phyloP scores from a whole-genome alignment of 1,140 invertebrate genomes.

The Acarapis woodi region DNA sequence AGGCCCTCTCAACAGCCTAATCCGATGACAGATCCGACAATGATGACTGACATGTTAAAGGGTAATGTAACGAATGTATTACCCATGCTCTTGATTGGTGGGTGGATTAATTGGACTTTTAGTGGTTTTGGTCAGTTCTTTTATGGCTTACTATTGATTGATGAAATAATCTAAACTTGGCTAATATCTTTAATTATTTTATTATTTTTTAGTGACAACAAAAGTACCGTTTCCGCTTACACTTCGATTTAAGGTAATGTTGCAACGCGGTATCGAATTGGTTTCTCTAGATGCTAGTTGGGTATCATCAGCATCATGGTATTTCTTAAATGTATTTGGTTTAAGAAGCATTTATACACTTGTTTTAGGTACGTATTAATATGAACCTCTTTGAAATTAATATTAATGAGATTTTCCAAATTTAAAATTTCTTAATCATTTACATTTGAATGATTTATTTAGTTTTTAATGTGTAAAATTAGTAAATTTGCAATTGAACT shows the following conservation, averaged over 20 bases:
- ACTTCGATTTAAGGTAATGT: slow-evolving; percentile 90
- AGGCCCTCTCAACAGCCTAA: slow-evolving; percentile 40
- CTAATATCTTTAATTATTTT: too few species aligned
- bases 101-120: slow-evolving; percentile 99
- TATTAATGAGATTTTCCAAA: slow-evolving; percentile 1
- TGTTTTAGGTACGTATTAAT: slow-evolving; percentile 45
- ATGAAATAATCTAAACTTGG: too few species aligned
- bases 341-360: slow-evolving; percentile 86
- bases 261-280: slow-evolving; percentile 88
- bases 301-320: slow-evolving; percentile 99
- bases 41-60: slow-evolving; percentile 98
- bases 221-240: slow-evolving; percentile 97
- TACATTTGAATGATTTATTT: too few species aligned
- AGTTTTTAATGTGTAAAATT: background rate
- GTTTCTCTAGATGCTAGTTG: slow-evolving; percentile 84
- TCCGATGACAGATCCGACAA: slow-evolving; percentile 84
- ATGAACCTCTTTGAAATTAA: slow-evolving; percentile 1
- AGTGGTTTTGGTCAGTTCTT: too few species aligned
- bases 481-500: background rate
- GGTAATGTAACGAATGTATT: slow-evolving; percentile 92
- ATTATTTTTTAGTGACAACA: too few species aligned
- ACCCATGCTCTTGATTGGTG: slow-evolving; percentile 94
- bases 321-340: slow-evolving; percentile 97
- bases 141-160: too few species aligned
- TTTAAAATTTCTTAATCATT: too few species aligned